Percentiles rank a stretch among this genome's conserved stretches.
Conservation (phyloP, 2,113 vertebrate genomes). For the Tetrax tetrax region DNA sequence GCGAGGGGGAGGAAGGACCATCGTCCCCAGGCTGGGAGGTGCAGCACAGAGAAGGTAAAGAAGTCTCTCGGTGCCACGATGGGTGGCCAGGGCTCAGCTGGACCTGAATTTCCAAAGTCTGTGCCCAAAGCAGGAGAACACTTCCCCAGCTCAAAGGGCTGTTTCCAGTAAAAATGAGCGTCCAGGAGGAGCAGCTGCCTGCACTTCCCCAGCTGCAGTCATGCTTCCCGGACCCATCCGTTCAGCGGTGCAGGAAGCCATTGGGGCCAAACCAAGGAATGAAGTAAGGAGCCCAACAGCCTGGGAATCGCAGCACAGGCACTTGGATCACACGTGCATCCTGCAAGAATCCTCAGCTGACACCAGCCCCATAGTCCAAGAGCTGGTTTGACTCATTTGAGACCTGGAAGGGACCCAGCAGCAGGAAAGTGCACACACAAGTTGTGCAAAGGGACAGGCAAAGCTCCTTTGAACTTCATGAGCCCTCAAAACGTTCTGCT, state of each 20-base stretch:
- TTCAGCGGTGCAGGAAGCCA: not conserved
- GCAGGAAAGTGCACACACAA: not conserved
- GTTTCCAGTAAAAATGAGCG: not conserved
- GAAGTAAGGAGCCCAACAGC: not conserved
- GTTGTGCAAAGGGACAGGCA: not conserved
- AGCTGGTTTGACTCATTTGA: not conserved
- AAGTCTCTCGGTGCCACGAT: not conserved
- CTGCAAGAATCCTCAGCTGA: not conserved
- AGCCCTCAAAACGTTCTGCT: accelerated
- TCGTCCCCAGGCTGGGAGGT: not conserved
- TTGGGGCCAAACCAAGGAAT: not conserved
- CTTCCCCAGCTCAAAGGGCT: not conserved
- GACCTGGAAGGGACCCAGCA: not conserved
- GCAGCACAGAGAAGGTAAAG: not conserved
- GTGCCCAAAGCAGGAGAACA: not conserved
- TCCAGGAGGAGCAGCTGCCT: not conserved
- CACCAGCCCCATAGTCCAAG: not conserved
- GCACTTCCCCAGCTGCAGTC: not conserved
- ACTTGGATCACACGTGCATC: not conserved
- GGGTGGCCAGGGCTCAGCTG: not conserved
- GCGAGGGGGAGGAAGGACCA: not conserved
- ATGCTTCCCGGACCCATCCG: not conserved
- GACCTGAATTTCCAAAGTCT: not conserved
- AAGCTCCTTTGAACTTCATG: not conserved
- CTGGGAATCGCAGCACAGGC: not conserved